Evolutionary conservation across 2,888 invertebrate species (phyloP).

Genomic region (Clivina fossor): DNA sequence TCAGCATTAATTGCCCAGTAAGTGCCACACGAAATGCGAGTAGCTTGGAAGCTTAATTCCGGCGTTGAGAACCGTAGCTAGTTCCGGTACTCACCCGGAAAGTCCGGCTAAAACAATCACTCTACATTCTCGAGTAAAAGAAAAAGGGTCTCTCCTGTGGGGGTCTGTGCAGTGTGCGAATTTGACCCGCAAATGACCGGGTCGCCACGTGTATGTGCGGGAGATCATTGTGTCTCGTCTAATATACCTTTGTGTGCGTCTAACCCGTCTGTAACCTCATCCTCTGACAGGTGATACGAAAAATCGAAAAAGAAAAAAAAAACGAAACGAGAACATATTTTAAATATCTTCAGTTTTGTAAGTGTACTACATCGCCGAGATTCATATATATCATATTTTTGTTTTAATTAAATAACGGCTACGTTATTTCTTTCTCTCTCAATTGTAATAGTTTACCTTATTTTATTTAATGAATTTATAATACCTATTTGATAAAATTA

Average conservation of each 20-base stretch:
- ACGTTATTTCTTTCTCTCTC: too few species aligned
- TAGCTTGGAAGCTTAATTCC: too few species aligned
- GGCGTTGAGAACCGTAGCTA: too few species aligned
- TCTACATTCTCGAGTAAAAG: too few species aligned
- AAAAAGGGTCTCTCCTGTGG: too few species aligned
- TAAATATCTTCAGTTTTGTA: conserved; percentile 17
- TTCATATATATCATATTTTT: conserved; percentile 15
- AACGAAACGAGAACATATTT: not conserved
- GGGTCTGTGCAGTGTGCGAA: not conserved
- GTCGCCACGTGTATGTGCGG: conserved; percentile 53
- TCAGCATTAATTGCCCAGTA: too few species aligned
- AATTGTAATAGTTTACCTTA: too few species aligned
- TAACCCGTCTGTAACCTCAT: conserved; percentile 57
- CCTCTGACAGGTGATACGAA: conserved; percentile 18
- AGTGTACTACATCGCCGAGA: conserved; percentile 26
- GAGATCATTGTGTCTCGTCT: conserved; percentile 82
- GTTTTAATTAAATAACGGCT: too few species aligned
- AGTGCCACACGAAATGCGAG: too few species aligned
- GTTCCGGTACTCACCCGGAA: too few species aligned
- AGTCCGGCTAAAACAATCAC: too few species aligned
- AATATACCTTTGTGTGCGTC: conserved; percentile 89
- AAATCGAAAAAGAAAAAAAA: conserved; percentile 12
- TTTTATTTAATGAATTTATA: too few species aligned
- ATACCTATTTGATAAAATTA: conserved; percentile 16
- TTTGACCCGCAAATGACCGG: conserved; percentile 10